Evolutionary conservation across 2,797 vertebrate genomes (phyloP), one percentile per base, ranked within the genome.

Genomic region (Myotis pilosus): DNA sequence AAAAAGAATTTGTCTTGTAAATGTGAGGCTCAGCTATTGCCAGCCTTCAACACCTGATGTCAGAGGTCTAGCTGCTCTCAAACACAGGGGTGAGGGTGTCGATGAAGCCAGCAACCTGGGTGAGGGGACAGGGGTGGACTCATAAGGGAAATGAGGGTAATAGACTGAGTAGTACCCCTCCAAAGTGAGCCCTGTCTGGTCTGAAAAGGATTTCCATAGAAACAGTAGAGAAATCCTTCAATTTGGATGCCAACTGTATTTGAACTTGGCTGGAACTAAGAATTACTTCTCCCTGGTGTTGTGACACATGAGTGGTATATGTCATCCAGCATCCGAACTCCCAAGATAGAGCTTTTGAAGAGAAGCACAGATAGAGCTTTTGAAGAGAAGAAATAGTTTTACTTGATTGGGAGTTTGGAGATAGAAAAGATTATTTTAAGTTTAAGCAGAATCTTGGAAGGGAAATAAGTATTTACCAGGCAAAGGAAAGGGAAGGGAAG

Each of bases 401-500:
- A 25, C 44, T 6, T 81, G 38, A 41, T 2, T 47, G 20, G 17
- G 5, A 4, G 1, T 62, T 53, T 33, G 25, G 38, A 47, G 44
- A 7, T 8, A 57, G 30, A 16, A 30, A 64, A 79, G 11, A 3
- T 6, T 66, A 81, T 44, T 78, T 87, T 74, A 30, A 28, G 33
- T 47, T 72, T 84, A 75, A 72, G 20, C 0, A 25, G 17, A 60
- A 6, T 87, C 84, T 25, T 91, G 33, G 47, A 60, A 93, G 38
- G 15, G 41, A 75, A 25, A 13, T 84, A 85, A 25, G 10, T 84
- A 87, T 44, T 87, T 81, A n/a, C 5, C 28, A 82, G 9, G 4
- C 3, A 3, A 28, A 25, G 12, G 2, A 1, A 60, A 12, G 4
- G 55, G 0, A 60, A 11, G 10, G 55, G 0, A 10, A 9, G 22